phyloP scores from a whole-genome alignment of 1,140 invertebrate species.

The Gryon sp. region DNA sequence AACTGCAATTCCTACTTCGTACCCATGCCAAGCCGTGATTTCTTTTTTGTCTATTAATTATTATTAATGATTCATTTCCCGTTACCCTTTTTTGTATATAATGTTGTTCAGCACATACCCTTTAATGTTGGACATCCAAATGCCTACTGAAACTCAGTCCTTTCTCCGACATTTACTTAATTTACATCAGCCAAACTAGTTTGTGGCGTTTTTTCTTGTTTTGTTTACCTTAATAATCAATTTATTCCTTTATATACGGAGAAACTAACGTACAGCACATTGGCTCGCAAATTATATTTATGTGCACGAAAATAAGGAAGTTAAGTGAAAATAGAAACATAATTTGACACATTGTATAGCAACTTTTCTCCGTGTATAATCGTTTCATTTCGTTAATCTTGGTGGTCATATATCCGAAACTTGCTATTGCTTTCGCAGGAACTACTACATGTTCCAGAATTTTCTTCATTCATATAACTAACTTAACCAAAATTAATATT shows the following conservation, averaged over 20 bases:
- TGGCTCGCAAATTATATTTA: not conserved
- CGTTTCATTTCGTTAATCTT: too few species aligned
- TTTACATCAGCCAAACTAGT: conserved; percentile 18
- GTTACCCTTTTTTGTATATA: conserved; percentile 52
- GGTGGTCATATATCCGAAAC: too few species aligned
- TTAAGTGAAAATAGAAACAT: too few species aligned
- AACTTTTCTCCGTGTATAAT: too few species aligned
- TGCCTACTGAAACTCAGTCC: conserved; percentile 37
- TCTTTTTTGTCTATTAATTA: conserved; percentile 64
- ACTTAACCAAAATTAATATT: too few species aligned
- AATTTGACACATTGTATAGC: too few species aligned
- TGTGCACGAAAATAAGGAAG: not conserved
- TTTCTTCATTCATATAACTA: too few species aligned
- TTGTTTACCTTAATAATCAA: conserved; percentile 30
- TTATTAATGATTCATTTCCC: conserved; percentile 65
- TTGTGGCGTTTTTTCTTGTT: conserved; percentile 18
- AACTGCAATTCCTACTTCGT: conserved; percentile 48
- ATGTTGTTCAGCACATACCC: conserved; percentile 50
- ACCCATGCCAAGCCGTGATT: conserved; percentile 32
- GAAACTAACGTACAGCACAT: not conserved
- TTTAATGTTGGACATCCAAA: conserved; percentile 42
- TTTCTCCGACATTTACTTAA: conserved; percentile 10
- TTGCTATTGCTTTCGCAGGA: conserved; percentile 32
- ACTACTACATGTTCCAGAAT: not conserved
- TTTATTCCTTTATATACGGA: not conserved